These are phyloP conservation scores for Pelmatolapia mariae DNA, from an alignment of 2,113 vertebrate genomes.

Conservation along the genomic window DNA sequence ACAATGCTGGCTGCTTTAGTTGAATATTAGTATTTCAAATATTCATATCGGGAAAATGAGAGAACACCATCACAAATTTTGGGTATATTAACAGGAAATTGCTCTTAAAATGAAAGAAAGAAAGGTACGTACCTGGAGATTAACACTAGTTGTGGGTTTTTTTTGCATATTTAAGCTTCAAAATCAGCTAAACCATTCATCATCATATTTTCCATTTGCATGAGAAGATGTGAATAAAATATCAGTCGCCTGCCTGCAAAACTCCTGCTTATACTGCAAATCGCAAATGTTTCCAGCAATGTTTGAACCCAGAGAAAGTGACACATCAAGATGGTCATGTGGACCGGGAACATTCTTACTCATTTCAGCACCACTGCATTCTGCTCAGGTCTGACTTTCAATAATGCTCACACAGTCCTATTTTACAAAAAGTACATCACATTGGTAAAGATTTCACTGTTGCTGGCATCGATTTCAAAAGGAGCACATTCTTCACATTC, in stretches of 20 bases:
- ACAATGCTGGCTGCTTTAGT: background rate
- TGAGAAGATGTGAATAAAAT: background rate
- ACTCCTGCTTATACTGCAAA: background rate
- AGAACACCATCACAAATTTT: background rate
- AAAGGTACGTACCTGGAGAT: background rate
- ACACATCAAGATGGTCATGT: background rate
- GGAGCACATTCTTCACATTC: background rate
- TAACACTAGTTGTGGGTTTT: background rate
- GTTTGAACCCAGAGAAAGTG: background rate
- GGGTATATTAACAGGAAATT: background rate
- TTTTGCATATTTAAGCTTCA: background rate
- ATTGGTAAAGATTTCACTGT: background rate
- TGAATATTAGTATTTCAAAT: background rate
- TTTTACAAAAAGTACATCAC: background rate
- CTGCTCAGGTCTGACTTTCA: background rate
- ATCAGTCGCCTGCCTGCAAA: background rate
- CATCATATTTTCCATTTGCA: background rate
- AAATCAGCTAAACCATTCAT: background rate
- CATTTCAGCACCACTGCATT: background rate
- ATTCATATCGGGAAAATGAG: background rate
- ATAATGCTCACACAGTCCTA: background rate
- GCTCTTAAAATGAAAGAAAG: background rate
- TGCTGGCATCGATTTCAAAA: background rate
- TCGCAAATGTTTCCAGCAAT: background rate
- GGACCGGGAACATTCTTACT: background rate